Conservation (phyloP, 2,888 invertebrate species). For the Trissonchulus latispiculum region DNA sequence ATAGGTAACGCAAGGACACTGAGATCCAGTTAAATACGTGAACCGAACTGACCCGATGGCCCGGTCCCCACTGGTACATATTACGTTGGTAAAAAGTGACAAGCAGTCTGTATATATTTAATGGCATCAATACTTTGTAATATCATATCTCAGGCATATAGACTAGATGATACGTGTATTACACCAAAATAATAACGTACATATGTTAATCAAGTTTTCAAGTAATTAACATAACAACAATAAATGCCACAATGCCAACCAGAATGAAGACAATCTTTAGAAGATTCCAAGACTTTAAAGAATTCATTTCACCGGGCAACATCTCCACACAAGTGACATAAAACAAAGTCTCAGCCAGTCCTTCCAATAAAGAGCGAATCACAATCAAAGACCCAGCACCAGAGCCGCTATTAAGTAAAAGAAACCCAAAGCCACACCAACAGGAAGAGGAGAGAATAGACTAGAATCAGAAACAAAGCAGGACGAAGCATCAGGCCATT, state of each 20-base stretch:
- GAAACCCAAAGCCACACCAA: too few species aligned
- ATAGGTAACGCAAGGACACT: too few species aligned
- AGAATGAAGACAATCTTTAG: neutral
- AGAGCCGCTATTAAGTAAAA: neutral
- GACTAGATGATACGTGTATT: too few species aligned
- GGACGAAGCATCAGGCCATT: constrained; percentile 30
- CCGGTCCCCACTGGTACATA: too few species aligned
- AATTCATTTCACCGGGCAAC: constrained; percentile 32
- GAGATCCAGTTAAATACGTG: too few species aligned
- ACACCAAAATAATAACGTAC: too few species aligned
- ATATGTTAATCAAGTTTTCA: too few species aligned
- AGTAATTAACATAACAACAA: neutral
- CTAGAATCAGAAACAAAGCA: constrained; percentile 30
- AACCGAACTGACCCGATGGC: too few species aligned
- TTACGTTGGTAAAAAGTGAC: too few species aligned
- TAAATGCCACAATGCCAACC: neutral
- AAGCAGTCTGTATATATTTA: too few species aligned
- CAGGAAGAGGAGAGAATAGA: constrained; percentile 34
- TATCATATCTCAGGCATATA: too few species aligned
- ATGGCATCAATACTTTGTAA: too few species aligned
- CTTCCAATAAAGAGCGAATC: constrained; percentile 35
- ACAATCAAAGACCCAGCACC: constrained; percentile 28
- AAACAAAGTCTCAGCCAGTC: constrained; percentile 38
- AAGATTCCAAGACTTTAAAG: constrained; percentile 22
- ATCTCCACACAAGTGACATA: constrained; percentile 39